These are phyloP conservation scores for Limosa lapponica DNA, from an alignment of 2,797 vertebrate genomes.

Conservation along the genomic window DNA sequence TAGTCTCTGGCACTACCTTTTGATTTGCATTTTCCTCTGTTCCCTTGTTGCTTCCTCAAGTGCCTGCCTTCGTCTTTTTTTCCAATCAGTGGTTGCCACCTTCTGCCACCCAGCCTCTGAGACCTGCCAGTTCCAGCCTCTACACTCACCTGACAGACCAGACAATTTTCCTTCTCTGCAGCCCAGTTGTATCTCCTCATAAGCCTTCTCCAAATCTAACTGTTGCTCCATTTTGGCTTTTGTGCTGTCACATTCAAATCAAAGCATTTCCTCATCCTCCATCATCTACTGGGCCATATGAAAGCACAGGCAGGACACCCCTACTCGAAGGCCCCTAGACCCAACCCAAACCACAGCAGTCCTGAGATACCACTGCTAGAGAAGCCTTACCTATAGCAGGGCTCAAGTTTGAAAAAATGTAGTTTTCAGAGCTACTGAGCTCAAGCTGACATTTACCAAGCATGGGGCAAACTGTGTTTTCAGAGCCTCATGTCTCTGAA, in stretches of 20 bases:
- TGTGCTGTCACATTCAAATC: background rate
- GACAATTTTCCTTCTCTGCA: background rate
- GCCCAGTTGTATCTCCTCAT: background rate
- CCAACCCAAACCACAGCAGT: background rate
- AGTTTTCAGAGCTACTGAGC: background rate
- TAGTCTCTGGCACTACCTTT: background rate
- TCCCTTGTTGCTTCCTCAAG: background rate
- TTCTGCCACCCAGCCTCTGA: background rate
- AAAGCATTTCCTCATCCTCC: background rate
- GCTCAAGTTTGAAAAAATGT: background rate
- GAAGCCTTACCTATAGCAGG: background rate
- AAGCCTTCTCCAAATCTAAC: background rate
- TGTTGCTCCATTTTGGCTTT: background rate
- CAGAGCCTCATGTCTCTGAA: background rate
- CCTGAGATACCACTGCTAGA: background rate
- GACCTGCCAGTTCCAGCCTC: background rate
- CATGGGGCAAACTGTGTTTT: background rate
- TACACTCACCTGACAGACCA: background rate
- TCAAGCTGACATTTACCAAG: background rate
- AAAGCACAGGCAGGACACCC: background rate
- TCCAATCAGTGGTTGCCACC: fast-evolving
- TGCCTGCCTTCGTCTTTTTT: background rate
- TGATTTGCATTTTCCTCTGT: background rate
- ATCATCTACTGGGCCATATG: background rate
- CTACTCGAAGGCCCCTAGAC: background rate